Base-by-base conservation (phyloP, 2,888 invertebrate genomes). In the Prosapia bicincta region DNA sequence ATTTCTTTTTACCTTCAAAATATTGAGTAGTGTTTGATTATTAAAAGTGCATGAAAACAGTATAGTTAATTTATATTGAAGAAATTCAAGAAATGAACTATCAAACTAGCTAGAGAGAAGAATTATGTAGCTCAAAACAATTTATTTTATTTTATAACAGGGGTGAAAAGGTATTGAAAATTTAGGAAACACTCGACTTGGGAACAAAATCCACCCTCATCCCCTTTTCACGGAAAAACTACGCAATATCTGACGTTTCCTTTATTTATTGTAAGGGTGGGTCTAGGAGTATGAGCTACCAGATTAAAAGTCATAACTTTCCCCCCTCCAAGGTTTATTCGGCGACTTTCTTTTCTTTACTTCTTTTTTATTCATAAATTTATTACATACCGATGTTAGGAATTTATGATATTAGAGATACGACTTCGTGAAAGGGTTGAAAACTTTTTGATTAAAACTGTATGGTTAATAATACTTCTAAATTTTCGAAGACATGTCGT, bases 261-360 rank as follows among this genome's bases (percentile, higher is more conserved):
- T 65, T 72, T 72, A 72, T 72, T 72, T 72, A 72, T 72, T 72
- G 24, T 65, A 72, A 23, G 32, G 65, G 26, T 65, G 71, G 66
- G 72, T 28, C 23, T 23, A 23, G 24, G 72, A 72, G 66, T 72
- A 72, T 72, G 72, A 72, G 72, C 26, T 28, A 30, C 72, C 26
- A 72, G 72, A 72, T 72, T 72, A 72, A 72, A 72, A 72, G 66
- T 26, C 72, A 72, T 72, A 72, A 72, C 72, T 72, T 66, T 54
- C 54, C 13, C 20, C 54, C 54, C 54, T 54, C 20, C 20, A 54
- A 54, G 54, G 54, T n/a, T 30, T 30, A 30, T 30, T 30, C 30
- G n/a, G n/a, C 6, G n/a, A 54, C 54, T 10, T 54, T 20, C n/a
- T 54, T 54, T 54, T 54, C 54, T 54, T 38, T 5, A 9, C 38